Evolutionary conservation across 2,888 invertebrate genomes (phyloP).

Genomic region (Syrphus vitripennis): DNA sequence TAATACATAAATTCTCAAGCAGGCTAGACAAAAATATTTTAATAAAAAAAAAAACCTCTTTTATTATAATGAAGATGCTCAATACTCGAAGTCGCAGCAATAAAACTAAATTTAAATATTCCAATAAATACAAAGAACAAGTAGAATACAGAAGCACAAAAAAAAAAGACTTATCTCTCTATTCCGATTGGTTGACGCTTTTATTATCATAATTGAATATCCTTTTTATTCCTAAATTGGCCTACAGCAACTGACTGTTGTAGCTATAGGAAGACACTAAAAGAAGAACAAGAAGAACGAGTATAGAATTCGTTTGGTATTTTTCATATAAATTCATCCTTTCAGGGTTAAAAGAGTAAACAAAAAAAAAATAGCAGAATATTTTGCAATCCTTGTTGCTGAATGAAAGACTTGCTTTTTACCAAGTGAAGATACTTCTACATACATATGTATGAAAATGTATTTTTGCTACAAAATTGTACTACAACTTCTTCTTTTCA

Average conservation of each 20-base stretch:
- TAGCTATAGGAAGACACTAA: neutral
- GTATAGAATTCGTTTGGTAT: neutral
- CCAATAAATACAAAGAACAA: neutral
- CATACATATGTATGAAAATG: neutral
- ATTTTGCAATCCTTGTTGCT: slow-evolving; percentile 30
- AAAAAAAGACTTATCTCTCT: slow-evolving; percentile 40
- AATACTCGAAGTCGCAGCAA: neutral
- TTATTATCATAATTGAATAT: slow-evolving; percentile 54
- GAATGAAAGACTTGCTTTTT: neutral
- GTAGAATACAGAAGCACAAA: neutral
- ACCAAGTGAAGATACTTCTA: no score
- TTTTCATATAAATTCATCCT: slow-evolving; percentile 1
- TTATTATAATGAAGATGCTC: neutral
- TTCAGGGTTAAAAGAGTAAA: slow-evolving; percentile 43
- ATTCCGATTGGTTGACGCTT: slow-evolving; percentile 59
- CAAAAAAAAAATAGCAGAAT: slow-evolving; percentile 10
- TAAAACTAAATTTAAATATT: neutral
- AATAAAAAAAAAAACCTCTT: neutral
- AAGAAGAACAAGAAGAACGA: neutral
- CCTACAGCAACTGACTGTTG: neutral
- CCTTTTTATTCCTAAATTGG: slow-evolving; percentile 43
- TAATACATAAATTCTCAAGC: neutral
- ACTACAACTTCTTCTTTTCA: neutral
- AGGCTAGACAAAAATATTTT: neutral
- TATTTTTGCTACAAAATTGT: slow-evolving; percentile 16